Conservation (phyloP, 2,888 invertebrate species). For the Branchinecta sandiegonensis region DNA sequence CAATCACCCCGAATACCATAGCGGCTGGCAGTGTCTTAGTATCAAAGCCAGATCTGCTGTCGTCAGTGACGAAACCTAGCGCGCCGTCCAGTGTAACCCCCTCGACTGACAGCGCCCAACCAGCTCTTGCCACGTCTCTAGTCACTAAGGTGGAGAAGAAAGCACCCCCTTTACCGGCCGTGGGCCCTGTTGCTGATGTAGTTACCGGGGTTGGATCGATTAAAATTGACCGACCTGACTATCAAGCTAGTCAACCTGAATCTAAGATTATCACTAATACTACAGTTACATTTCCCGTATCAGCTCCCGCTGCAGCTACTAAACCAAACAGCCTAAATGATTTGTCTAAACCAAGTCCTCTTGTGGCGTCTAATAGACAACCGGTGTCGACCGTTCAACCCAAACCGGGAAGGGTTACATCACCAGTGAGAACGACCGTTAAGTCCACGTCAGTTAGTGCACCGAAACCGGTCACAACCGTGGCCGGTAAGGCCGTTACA, state of each 20-base stretch:
- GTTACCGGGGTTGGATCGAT: constrained; percentile 15
- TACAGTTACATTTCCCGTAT: background rate
- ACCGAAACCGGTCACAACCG: background rate
- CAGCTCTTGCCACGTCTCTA: constrained; percentile 9
- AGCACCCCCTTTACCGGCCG: constrained; percentile 11
- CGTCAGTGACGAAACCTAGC: background rate
- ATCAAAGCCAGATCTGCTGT: background rate
- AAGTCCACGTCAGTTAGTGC: background rate
- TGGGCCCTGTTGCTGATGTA: constrained; percentile 13
- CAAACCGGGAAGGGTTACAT: background rate
- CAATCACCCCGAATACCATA: background rate
- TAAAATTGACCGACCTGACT: constrained; percentile 11
- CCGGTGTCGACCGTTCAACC: background rate
- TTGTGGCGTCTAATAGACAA: background rate
- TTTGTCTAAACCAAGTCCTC: background rate
- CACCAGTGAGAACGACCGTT: background rate
- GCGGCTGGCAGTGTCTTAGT: background rate
- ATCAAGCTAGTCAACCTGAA: background rate
- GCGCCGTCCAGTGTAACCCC: background rate
- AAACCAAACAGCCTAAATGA: background rate
- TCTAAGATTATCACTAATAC: background rate
- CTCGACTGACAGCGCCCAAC: background rate
- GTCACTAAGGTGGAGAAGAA: background rate
- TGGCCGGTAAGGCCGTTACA: background rate
- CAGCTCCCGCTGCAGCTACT: background rate